These are phyloP conservation scores for Himalopsyche tibetana DNA, from an alignment of 2,888 invertebrate species.

Conservation along the genomic window DNA sequence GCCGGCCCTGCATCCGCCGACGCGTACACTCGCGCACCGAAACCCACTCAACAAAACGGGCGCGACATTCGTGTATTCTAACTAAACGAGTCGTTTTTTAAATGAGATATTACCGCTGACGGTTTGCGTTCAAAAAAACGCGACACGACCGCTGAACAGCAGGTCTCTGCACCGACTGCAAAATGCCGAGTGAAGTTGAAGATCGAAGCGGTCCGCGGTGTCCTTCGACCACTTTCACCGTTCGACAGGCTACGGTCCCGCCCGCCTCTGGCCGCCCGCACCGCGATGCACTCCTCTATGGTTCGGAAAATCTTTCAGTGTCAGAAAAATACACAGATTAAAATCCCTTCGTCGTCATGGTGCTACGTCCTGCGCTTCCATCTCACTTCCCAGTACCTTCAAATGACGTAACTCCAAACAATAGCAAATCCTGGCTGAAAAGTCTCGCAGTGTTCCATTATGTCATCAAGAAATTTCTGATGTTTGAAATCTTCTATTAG, in stretches of 20 bases:
- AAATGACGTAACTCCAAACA: no score
- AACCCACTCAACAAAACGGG: constrained; percentile 12
- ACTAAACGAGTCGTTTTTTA: not conserved
- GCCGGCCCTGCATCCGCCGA: constrained; percentile 26
- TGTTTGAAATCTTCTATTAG: no score
- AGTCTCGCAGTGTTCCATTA: no score
- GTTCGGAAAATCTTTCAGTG: constrained; percentile 2
- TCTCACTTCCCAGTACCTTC: no score
- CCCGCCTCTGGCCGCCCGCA: not conserved
- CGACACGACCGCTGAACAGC: constrained; percentile 26
- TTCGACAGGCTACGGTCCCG: constrained; percentile 4
- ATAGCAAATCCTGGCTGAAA: no score
- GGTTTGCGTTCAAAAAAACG: constrained; percentile 38
- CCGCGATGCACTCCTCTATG: not conserved
- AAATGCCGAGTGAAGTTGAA: constrained; percentile 20
- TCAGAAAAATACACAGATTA: not conserved
- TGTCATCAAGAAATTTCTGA: no score
- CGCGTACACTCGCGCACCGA: not conserved
- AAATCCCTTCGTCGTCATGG: no score
- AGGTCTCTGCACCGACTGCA: constrained; percentile 39
- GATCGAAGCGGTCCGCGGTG: constrained; percentile 27
- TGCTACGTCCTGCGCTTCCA: no score
- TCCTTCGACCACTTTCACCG: constrained; percentile 46
- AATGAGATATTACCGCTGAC: constrained; percentile 16
- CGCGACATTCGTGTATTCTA: not conserved